These are phyloP conservation scores for Neopelma chrysocephalum DNA, from an alignment of 2,797 vertebrate species.

Conservation along the genomic window DNA sequence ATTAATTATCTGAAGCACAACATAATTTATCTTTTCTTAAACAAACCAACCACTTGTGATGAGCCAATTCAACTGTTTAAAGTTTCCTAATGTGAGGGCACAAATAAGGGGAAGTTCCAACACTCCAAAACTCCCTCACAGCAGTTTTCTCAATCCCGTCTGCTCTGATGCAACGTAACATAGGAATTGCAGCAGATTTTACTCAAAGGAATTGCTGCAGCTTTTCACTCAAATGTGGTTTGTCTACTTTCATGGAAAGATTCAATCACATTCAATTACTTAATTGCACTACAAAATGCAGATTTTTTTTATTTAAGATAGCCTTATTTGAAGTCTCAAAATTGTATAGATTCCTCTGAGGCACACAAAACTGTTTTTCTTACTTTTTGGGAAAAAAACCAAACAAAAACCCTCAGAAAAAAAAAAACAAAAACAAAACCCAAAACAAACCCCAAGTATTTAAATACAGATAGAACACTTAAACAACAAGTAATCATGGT, in stretches of 20 bases:
- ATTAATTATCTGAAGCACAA: not conserved
- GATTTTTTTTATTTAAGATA: not conserved
- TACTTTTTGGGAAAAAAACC: not conserved
- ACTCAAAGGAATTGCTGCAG: not conserved
- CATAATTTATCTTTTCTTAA: not conserved
- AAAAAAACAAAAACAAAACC: not conserved
- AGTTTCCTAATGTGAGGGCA: not conserved
- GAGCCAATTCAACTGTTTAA: not conserved
- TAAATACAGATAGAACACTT: not conserved
- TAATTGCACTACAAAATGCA: not conserved
- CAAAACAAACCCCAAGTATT: not conserved
- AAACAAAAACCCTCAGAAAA: not conserved
- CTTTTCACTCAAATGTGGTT: not conserved
- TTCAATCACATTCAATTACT: not conserved
- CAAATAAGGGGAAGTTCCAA: not conserved
- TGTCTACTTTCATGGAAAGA: not conserved
- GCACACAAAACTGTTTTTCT: not conserved
- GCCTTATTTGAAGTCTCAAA: not conserved
- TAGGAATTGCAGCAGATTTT: not conserved
- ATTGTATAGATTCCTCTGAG: not conserved
- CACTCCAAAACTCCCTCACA: not conserved
- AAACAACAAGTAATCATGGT: not conserved
- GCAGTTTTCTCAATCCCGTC: not conserved
- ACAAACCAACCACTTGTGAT: not conserved
- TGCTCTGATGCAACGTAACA: not conserved